Percentiles rank a stretch among this genome's conserved stretches.
phyloP scores from a whole-genome alignment of 2,797 vertebrate genomes.

The Schizopygopsis pylzovi region DNA sequence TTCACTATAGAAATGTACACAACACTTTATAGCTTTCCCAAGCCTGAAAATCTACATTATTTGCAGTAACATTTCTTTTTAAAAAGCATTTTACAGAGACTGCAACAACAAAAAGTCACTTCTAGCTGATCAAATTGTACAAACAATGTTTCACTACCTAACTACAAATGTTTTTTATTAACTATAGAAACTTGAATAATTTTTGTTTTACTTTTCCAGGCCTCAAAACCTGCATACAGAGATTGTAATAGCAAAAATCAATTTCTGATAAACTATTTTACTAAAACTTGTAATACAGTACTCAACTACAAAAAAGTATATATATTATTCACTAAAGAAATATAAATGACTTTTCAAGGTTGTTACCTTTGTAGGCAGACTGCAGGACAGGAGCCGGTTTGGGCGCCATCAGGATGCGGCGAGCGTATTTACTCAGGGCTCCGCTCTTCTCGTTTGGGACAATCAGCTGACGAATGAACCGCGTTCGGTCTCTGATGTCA shows the following conservation, averaged over 20 bases:
- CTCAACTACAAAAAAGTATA: neutral
- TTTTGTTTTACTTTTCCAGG: neutral
- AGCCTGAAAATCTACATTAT: neutral
- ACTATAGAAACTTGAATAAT: too few relatives aligned
- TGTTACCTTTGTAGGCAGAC: conserved; percentile 91
- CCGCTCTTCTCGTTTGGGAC: conserved; percentile 95
- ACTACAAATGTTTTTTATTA: neutral
- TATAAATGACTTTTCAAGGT: neutral
- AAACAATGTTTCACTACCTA: too few relatives aligned
- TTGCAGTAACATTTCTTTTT: neutral
- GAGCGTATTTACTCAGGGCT: conserved; percentile 95
- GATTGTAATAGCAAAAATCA: neutral
- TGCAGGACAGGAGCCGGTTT: conserved; percentile 95
- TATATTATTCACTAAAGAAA: neutral
- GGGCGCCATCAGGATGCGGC: conserved; percentile 93
- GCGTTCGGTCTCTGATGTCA: conserved; percentile 97
- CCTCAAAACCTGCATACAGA: neutral
- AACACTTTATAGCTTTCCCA: neutral
- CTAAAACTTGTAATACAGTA: neutral
- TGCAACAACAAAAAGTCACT: neutral
- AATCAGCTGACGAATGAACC: conserved; percentile 98
- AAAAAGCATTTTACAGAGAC: neutral
- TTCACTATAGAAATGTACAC: neutral
- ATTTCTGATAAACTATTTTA: neutral
- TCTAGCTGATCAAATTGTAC: neutral